phyloP scores from a whole-genome alignment of 2,113 vertebrate genomes.

The Calypte anna region DNA sequence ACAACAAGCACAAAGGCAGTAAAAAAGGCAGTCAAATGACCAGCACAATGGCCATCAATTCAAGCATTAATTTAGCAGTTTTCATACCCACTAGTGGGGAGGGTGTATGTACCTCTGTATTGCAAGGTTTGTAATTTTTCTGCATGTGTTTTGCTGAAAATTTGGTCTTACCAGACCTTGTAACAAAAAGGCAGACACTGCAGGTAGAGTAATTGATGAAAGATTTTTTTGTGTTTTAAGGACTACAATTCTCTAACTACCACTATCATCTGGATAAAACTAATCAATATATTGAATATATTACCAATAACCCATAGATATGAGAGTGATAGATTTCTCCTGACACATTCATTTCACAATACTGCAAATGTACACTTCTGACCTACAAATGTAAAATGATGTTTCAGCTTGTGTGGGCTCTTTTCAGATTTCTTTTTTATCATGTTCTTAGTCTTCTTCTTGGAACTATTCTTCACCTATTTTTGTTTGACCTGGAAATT shows the following conservation, averaged over 20 bases:
- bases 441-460: not conserved
- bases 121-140: not conserved
- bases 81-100: accelerated
- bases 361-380: not conserved
- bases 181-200: not conserved
- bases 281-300: not conserved
- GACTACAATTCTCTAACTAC: not conserved
- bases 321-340: not conserved
- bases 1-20: not conserved
- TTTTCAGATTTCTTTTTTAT: not conserved
- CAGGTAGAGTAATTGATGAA: not conserved
- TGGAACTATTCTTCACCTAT: not conserved
- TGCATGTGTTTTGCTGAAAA: not conserved
- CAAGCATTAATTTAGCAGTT: not conserved
- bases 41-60: not conserved
- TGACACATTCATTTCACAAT: not conserved
- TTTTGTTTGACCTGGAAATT: not conserved
- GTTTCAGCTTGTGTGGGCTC: not conserved
- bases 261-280: not conserved
- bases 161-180: not conserved
- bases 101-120: not conserved
- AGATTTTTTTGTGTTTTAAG: not conserved
- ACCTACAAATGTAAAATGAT: not conserved
- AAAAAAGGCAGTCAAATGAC: not conserved
- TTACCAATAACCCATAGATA: not conserved